These are phyloP conservation scores for Stenopsyche tienmushanensis DNA, from an alignment of 1,140 invertebrate species.

Conservation along the genomic window DNA sequence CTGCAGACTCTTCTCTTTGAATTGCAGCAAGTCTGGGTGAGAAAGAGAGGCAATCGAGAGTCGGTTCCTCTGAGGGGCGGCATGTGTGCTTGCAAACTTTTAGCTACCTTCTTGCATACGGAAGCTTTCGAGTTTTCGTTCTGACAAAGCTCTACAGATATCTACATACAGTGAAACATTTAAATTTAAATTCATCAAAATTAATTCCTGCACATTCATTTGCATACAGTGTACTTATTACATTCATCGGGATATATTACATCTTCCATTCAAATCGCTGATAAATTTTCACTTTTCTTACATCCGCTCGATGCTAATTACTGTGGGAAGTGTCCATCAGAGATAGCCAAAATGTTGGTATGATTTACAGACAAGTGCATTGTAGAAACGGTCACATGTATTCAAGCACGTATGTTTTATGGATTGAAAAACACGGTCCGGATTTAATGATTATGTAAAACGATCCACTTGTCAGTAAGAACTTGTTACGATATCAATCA, in stretches of 20 bases:
- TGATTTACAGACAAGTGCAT: constrained; percentile 1
- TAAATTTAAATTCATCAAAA: too few species aligned
- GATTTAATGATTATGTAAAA: constrained; percentile 42
- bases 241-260: too few species aligned
- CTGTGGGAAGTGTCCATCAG: constrained; percentile 2
- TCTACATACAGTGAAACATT: too few species aligned
- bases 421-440: constrained; percentile 36
- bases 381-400: background rate
- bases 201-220: too few species aligned
- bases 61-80: background rate
- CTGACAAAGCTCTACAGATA: too few species aligned
- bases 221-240: too few species aligned
- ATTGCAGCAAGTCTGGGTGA: constrained; percentile 14
- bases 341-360: background rate
- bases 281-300: too few species aligned
- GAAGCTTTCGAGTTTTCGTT: constrained; percentile 6
- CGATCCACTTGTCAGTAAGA: constrained; percentile 41
- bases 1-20: constrained; percentile 20
- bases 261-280: too few species aligned
- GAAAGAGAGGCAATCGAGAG: constrained; percentile 20
- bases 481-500: constrained; percentile 42
- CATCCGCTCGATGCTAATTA: background rate
- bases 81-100: background rate
- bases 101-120: background rate
- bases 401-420: constrained; percentile 23